Evolutionary conservation across 1,140 invertebrate genomes (phyloP).

Genomic region (Drosophila paulistorum): DNA sequence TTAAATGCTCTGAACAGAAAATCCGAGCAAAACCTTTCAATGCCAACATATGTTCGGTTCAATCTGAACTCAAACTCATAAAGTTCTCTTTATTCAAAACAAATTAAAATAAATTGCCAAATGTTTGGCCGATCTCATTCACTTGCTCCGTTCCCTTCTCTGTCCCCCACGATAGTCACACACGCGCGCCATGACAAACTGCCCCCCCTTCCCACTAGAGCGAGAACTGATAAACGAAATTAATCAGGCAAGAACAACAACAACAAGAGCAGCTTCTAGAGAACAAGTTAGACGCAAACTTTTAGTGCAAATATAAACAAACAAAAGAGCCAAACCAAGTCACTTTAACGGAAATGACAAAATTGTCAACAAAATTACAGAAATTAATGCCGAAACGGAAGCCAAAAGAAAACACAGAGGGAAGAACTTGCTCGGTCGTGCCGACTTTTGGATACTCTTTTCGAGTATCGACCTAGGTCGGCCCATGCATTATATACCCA

Average conservation of each 20-base stretch:
- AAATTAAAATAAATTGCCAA: conserved; percentile 48
- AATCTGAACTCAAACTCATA: conserved; percentile 17
- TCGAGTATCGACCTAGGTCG: no score
- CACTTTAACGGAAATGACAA: conserved; percentile 52
- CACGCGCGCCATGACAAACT: conserved; percentile 35
- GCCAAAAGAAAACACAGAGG: conserved; percentile 12
- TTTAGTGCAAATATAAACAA: conserved; percentile 43
- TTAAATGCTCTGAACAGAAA: background rate
- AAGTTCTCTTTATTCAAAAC: conserved; percentile 32
- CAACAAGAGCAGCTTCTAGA: conserved; percentile 8
- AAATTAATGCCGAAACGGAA: conserved; percentile 52
- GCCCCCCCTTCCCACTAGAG: background rate
- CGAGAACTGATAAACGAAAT: conserved; percentile 45
- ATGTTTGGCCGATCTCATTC: conserved; percentile 10
- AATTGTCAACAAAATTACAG: conserved; percentile 57
- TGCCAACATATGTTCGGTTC: background rate
- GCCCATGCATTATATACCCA: no score
- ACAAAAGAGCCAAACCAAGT: conserved; percentile 13
- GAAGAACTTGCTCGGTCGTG: no score
- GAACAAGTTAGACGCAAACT: conserved; percentile 51
- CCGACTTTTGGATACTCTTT: no score
- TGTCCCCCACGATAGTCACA: background rate
- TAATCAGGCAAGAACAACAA: conserved; percentile 32
- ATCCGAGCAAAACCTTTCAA: background rate
- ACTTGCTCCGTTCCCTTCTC: background rate